Evolutionary conservation across 1,140 invertebrate genomes (phyloP).

Genomic region (Globodera rostochiensis): DNA sequence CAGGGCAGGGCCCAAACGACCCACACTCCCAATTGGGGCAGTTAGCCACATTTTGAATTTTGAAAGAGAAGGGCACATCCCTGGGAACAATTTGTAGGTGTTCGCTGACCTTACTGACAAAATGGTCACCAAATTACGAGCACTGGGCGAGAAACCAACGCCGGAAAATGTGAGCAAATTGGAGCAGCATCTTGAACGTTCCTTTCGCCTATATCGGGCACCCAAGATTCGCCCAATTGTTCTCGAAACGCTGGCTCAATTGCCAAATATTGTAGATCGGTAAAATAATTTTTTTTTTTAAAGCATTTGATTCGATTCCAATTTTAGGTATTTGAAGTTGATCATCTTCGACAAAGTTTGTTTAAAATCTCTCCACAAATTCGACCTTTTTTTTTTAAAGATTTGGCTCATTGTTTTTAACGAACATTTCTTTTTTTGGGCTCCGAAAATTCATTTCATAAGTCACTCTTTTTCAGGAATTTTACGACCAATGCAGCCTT

Average conservation of each 20-base stretch:
- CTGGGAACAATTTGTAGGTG: conserved; percentile 30
- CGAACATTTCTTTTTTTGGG: background rate
- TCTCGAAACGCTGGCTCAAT: conserved; percentile 42
- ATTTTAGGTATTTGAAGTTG: conserved; percentile 49
- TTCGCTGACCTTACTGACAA: conserved; percentile 41
- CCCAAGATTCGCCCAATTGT: conserved; percentile 47
- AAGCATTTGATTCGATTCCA: conserved; percentile 27
- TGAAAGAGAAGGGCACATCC: background rate
- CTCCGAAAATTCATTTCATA: background rate
- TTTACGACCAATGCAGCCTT: conserved; percentile 46
- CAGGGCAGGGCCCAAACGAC: no score
- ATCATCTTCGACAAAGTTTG: conserved; percentile 46
- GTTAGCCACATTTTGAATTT: background rate
- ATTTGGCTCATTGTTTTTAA: background rate
- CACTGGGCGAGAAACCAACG: conserved; percentile 37
- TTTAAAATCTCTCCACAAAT: background rate
- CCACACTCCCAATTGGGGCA: background rate
- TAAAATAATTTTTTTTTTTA: conserved; percentile 25
- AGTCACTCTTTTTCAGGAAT: conserved; percentile 11
- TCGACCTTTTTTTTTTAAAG: background rate
- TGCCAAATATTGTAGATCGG: conserved; percentile 44
- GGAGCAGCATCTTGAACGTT: conserved; percentile 38
- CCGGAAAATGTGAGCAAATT: conserved; percentile 43
- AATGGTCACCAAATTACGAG: conserved; percentile 37
- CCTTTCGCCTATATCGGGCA: conserved; percentile 44